phyloP scores from a whole-genome alignment of 2,113 vertebrate species.

The Gorsachius goisagi region DNA sequence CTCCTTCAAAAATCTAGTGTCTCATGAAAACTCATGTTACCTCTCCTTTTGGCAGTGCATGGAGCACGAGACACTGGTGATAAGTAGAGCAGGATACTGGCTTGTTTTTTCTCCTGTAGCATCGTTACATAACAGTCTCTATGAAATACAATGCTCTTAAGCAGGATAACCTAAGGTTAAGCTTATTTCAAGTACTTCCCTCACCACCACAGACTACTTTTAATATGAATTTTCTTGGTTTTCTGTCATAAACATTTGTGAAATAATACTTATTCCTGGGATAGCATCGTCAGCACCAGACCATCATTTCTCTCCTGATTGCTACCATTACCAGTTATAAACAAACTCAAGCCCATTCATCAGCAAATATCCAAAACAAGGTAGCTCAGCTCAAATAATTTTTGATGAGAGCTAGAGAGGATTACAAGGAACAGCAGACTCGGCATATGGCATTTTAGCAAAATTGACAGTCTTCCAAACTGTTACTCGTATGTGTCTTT shows the following conservation, averaged over 20 bases:
- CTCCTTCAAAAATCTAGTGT: background rate
- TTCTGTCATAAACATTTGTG: no score
- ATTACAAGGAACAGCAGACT: background rate
- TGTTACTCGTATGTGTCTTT: background rate
- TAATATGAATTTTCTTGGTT: no score
- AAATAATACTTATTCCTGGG: rapidly evolving
- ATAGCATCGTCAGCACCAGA: background rate
- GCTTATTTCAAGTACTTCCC: background rate
- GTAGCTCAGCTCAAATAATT: rapidly evolving
- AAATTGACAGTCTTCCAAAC: background rate
- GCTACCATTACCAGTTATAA: background rate
- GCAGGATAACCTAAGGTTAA: background rate
- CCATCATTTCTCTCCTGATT: rapidly evolving
- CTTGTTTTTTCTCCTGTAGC: background rate
- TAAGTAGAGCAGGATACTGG: background rate
- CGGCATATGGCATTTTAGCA: background rate
- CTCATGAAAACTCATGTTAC: no score
- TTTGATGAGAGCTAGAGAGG: background rate
- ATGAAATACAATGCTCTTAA: rapidly evolving
- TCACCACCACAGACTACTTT: background rate
- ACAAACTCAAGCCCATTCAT: background rate
- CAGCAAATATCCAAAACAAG: background rate
- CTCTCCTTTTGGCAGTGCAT: background rate
- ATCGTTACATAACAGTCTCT: background rate
- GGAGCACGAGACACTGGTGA: background rate